These are phyloP conservation scores for Theocolax elegans DNA, from an alignment of 1,140 invertebrate species.

Conservation along the genomic window DNA sequence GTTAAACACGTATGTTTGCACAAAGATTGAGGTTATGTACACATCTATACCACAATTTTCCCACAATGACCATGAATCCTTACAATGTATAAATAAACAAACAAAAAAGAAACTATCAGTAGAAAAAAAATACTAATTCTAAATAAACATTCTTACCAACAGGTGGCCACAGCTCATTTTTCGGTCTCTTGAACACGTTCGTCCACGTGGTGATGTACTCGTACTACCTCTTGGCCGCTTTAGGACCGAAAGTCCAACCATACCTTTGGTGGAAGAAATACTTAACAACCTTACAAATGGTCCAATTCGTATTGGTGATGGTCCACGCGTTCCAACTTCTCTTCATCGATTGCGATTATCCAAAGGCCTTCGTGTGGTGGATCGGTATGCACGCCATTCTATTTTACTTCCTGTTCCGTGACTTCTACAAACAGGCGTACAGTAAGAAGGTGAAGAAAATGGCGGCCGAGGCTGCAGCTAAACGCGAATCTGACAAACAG, in stretches of 20 bases:
- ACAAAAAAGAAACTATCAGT: too few species aligned
- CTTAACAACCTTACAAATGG: slow-evolving; percentile 87
- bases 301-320: slow-evolving; percentile 84
- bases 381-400: slow-evolving; percentile 80
- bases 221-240: slow-evolving; percentile 88
- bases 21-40: too few species aligned
- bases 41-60: too few species aligned
- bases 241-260: slow-evolving; percentile 86
- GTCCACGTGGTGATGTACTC: slow-evolving; percentile 93
- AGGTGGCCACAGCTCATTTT: slow-evolving; percentile 85
- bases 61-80: too few species aligned
- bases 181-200: slow-evolving; percentile 86
- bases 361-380: slow-evolving; percentile 78
- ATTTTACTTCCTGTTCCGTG: slow-evolving; percentile 82
- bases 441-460: slow-evolving; percentile 51
- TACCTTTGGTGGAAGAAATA: slow-evolving; percentile 97
- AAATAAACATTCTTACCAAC: too few species aligned
- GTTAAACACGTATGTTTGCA: too few species aligned
- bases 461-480: not conserved
- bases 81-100: too few species aligned
- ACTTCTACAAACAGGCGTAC: slow-evolving; percentile 81
- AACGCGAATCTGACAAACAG: too few species aligned
- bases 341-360: slow-evolving; percentile 88
- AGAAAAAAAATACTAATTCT: too few species aligned
- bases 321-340: slow-evolving; percentile 85